Percentiles rank a stretch among this genome's conserved stretches.
Conservation (phyloP, 1,140 invertebrate species). For the Glossosoma conforme region DNA sequence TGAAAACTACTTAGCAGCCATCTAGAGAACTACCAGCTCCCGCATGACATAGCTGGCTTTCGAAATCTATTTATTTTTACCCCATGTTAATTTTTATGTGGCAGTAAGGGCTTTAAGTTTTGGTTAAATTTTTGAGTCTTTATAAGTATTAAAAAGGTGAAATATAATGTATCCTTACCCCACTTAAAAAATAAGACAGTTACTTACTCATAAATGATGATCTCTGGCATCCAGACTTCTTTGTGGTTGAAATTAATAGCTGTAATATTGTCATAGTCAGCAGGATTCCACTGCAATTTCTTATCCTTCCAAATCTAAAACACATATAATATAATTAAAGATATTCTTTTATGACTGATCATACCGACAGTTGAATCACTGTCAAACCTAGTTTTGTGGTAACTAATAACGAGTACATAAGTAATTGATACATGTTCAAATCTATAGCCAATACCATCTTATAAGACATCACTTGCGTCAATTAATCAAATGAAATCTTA, state of each 20-base stretch:
- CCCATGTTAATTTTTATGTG: not conserved
- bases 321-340: not conserved
- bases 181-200: not conserved
- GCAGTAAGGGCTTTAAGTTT: too few relatives aligned
- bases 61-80: not conserved
- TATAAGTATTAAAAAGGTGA: too few relatives aligned
- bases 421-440: too few relatives aligned
- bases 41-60: not conserved
- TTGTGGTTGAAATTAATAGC: constrained; percentile 32
- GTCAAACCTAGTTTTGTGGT: not conserved
- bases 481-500: too few relatives aligned
- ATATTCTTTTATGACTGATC: not conserved
- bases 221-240: constrained; percentile 44
- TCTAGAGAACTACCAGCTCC: too few relatives aligned
- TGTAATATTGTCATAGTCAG: constrained; percentile 35
- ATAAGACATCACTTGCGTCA: too few relatives aligned
- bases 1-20: too few relatives aligned
- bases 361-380: not conserved
- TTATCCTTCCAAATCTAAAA: constrained; percentile 41
- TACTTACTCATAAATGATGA: constrained; percentile 42
- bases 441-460: too few relatives aligned
- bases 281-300: constrained; percentile 39
- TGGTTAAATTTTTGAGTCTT: too few relatives aligned
- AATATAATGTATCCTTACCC: not conserved
- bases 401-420: constrained; percentile 6